Base-by-base conservation (phyloP, 2,888 invertebrate genomes). In the Arge pagana region DNA sequence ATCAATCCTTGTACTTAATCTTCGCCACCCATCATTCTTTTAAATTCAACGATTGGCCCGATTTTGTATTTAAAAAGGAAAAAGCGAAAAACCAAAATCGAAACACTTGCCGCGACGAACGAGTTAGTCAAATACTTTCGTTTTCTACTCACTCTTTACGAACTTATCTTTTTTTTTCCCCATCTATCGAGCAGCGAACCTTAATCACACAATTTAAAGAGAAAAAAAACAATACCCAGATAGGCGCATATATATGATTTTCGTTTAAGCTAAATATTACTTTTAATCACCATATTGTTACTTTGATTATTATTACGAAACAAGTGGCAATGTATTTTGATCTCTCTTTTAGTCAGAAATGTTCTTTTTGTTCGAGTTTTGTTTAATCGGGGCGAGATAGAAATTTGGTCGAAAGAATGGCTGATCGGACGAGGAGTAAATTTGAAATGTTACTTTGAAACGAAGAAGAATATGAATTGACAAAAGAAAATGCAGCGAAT, bases 311-410 rank as follows among this genome's bases (percentile, higher is more conserved):
- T 69, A 65, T 76, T 73, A 76, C 58, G 70, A 70, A 77, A 75
- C 78, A 80, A 79, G 83, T 83, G 83, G 83, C 84, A 84, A 83
- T 83, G 83, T 83, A 75, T 76, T 84, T 84, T 85, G 84, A 85
- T 84, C 84, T 84, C 84, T 84, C 81, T 83, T 82, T 84, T 84
- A 84, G 84, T 84, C 84, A 84, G 83, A 83, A 83, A 82, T 83
- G 79, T 80, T 81, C 72, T 69, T 66, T 58, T 65, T 67, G 60
- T 61, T 56, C 59, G 58, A 64, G 61, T 65, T 72, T 72, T 8
- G 15, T 26, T 70, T 66, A 68, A 70, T 68, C 68, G 67, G 65
- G 68, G 63, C 70, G 70, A 70, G 65, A 70, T 65, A 58, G 33
- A 48, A 41, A 41, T 55, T 53, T 52, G 35, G 18, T 35, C n/a